Conservation (phyloP, 2,888 invertebrate genomes). For the Pristionchus mayeri region DNA sequence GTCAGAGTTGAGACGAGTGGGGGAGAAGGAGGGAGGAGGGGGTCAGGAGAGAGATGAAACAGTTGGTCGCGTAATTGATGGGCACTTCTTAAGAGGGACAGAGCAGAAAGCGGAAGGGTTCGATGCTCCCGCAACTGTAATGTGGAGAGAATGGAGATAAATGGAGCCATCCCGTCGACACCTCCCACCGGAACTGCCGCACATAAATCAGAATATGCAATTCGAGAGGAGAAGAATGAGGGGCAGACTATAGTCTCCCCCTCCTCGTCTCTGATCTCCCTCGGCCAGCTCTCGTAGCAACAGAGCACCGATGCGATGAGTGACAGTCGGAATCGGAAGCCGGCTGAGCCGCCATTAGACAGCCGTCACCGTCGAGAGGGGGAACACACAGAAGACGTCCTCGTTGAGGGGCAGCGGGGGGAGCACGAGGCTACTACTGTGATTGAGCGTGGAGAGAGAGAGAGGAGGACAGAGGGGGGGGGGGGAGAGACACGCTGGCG, state of each 20-base stretch:
- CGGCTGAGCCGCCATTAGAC: background rate
- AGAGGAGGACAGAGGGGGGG: too few relatives aligned
- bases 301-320: background rate
- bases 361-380: background rate
- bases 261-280: background rate
- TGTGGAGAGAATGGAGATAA: background rate
- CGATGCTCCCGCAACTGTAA: slow-evolving; percentile 15
- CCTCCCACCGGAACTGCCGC: background rate
- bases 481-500: slow-evolving; percentile 25
- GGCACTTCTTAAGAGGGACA: slow-evolving; percentile 31
- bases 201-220: slow-evolving; percentile 30
- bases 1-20: background rate
- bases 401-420: background rate
- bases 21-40: background rate
- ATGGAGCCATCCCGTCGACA: background rate
- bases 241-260: background rate
- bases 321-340: background rate
- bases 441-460: slow-evolving; percentile 33
- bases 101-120: background rate
- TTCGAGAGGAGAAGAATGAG: background rate
- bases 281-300: background rate
- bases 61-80: slow-evolving; percentile 42
- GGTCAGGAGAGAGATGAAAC: slow-evolving; percentile 39
- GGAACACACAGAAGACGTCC: background rate
- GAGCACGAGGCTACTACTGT: slow-evolving; percentile 25